Evolutionary conservation across 2,797 vertebrate species (phyloP).

Genomic region (Lacerta agilis): DNA sequence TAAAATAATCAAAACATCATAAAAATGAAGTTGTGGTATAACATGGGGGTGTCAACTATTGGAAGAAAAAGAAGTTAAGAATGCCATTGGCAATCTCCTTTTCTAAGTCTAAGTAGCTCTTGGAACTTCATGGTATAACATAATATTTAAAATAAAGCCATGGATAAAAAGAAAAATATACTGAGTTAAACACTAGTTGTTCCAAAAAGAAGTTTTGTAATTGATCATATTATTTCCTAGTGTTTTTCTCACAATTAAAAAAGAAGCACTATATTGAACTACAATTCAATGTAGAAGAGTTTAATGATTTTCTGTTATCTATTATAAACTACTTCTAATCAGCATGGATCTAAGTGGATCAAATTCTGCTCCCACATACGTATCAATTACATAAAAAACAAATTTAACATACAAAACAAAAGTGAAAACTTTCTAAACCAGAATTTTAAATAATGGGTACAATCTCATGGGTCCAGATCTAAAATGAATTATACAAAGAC

Average conservation of each 20-base stretch:
- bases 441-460: background rate
- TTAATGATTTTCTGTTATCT: slow-evolving; percentile 10
- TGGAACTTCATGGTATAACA: too few species aligned
- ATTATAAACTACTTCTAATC: background rate
- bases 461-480: background rate
- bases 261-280: slow-evolving; percentile 25
- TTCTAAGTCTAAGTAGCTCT: too few species aligned
- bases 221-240: slow-evolving; percentile 22
- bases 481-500: slow-evolving; percentile 24
- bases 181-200: slow-evolving; percentile 35
- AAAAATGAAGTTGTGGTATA: background rate
- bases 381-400: background rate
- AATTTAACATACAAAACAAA: background rate
- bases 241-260: slow-evolving; percentile 51
- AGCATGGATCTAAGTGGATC: background rate
- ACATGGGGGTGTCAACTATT: background rate
- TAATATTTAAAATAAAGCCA: slow-evolving; percentile 20
- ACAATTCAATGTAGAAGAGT: background rate
- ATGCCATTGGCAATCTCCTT: background rate
- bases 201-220: slow-evolving; percentile 19
- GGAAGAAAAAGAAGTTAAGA: background rate
- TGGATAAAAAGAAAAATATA: slow-evolving; percentile 39
- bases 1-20: too few species aligned
- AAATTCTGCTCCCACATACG: background rate
- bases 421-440: rapidly evolving